Percentiles rank a stretch among this genome's conserved stretches.
Evolutionary conservation across 2,797 vertebrate species (phyloP).

Genomic region (Scarus forsteni): DNA sequence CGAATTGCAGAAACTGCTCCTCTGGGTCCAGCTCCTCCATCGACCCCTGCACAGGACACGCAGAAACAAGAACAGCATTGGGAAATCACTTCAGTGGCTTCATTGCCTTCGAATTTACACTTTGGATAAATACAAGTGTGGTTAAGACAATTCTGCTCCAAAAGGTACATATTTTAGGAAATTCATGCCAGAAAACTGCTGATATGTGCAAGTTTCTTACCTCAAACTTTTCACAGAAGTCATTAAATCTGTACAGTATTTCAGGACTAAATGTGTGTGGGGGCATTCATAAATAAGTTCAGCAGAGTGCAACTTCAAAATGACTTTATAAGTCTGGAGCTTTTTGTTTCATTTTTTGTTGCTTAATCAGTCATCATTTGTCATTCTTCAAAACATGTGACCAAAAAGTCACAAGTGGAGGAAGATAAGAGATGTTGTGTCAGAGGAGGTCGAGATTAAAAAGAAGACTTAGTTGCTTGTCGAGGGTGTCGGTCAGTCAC

Average conservation of each 20-base stretch:
- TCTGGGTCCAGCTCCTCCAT: conserved; percentile 89
- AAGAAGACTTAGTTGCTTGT: conserved; percentile 13
- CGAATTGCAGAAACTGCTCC: conserved; percentile 90
- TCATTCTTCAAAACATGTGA: conserved; percentile 24
- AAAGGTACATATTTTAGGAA: too few relatives aligned
- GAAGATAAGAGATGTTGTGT: neutral
- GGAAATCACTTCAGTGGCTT: conserved; percentile 5
- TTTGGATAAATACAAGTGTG: neutral
- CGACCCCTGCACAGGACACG: conserved; percentile 37
- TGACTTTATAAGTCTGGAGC: neutral
- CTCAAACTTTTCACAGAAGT: too few relatives aligned
- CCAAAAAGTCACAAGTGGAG: conserved; percentile 31
- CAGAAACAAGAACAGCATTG: neutral
- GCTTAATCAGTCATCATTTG: conserved; percentile 13
- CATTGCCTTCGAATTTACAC: neutral
- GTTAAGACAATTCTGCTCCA: neutral
- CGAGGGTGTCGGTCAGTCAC: conserved; percentile 50
- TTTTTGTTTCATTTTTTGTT: neutral
- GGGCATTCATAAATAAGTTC: too few relatives aligned
- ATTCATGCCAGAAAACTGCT: too few relatives aligned
- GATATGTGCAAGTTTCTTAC: too few relatives aligned
- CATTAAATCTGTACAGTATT: too few relatives aligned
- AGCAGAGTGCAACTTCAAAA: neutral
- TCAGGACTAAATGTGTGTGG: too few relatives aligned
- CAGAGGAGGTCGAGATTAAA: neutral